Evolutionary conservation across 2,797 vertebrate genomes (phyloP), one percentile per base, ranked within the genome.

Genomic region (Eospalax fontanierii): DNA sequence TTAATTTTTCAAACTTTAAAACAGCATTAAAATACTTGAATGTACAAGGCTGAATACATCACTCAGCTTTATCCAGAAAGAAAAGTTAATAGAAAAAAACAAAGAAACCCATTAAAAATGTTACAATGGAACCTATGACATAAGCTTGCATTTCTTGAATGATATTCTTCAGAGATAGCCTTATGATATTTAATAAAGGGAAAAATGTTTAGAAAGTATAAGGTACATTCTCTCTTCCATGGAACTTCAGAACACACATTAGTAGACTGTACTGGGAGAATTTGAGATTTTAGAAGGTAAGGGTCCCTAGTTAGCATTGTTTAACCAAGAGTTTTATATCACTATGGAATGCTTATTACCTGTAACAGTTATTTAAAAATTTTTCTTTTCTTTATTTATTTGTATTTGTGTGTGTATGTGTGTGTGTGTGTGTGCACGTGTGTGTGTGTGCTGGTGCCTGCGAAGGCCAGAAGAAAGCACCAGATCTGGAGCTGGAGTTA

Each of bases 1-100:
- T 65, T 61, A 92, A 86, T 6, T 65, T 79, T 28, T 68, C 12
- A 65, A 84, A 68, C 73, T 89, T 63, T 78, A 87, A 93, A 91
- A 68, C 8, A 78, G 43, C 11, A 93, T 93, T 70, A 33, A 82
- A 89, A 87, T 68, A 81, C 54, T 66, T 7, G 66, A 92, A 87
- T 83, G 81, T 87, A 61, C 61, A 95, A 78, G 10, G 15, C 2
- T 54, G 54, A 70, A 61, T 28, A 22, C 4, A 59, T 40, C 38
- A 43, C 6, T 63, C 7, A 85, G 54, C 71, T 35, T 57, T 76
- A 81, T 85, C 24, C 35, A 79, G 35, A 1, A 79, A 78, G 33
- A 46, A 88, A 96, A 88, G 12, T 1, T n/a, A 85, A 65, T 94
- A 65, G 8, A 8, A 43, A 63, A 91, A 73, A 79, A 28, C 4